phyloP scores from a whole-genome alignment of 2,113 vertebrate genomes.

The Phainopepla nitens region DNA sequence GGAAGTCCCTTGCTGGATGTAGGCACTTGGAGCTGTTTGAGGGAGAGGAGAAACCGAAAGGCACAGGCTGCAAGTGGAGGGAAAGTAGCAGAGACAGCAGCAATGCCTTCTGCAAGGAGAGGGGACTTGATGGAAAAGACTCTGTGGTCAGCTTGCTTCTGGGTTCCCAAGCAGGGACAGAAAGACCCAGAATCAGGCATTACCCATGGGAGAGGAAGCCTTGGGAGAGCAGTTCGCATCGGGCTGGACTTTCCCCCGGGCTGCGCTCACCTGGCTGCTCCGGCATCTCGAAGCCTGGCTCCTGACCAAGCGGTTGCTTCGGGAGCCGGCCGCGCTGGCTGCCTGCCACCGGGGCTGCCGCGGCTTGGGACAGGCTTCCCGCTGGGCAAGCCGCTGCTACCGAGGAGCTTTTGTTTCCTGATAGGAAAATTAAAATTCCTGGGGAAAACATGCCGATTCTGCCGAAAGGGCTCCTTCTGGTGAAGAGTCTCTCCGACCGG shows the following conservation, averaged over 20 bases:
- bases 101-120: background rate
- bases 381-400: background rate
- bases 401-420: conserved; percentile 31
- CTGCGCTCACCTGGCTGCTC: conserved; percentile 10
- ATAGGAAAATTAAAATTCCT: conserved; percentile 16
- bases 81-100: background rate
- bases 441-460: background rate
- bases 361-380: background rate
- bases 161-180: background rate
- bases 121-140: background rate
- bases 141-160: background rate
- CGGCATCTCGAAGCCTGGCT: background rate
- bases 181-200: background rate
- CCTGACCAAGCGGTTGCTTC: background rate
- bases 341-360: background rate
- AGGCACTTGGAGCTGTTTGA: background rate
- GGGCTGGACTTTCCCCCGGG: background rate
- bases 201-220: background rate
- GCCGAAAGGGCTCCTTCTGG: conserved; percentile 9
- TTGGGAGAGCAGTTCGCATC: background rate
- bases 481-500: accelerated
- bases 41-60: background rate
- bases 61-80: background rate
- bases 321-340: background rate
- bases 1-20: background rate